These are phyloP conservation scores for Poeciliopsis paucimaculata DNA, from an alignment of 2,797 vertebrate species.

Conservation along the genomic window DNA sequence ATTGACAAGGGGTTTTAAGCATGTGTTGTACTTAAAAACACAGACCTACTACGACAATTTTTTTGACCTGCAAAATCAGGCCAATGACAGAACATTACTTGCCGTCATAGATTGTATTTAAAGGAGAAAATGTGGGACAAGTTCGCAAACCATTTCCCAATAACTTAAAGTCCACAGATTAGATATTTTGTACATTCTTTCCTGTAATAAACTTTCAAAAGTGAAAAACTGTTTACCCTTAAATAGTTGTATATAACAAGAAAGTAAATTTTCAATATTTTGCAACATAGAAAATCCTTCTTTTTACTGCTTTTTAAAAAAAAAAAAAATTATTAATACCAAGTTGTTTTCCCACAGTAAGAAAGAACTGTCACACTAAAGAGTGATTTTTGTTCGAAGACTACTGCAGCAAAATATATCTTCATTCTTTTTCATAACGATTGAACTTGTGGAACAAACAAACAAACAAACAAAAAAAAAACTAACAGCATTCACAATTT, in stretches of 20 bases:
- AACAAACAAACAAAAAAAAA: not conserved
- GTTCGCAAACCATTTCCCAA: not conserved
- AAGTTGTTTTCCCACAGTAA: not conserved
- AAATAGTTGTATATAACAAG: not conserved
- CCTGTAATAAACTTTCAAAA: not conserved
- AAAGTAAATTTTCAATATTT: not conserved
- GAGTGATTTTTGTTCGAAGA: not conserved
- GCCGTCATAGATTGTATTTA: not conserved
- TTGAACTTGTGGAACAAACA: not conserved
- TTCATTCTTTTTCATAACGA: not conserved
- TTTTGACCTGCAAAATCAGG: slow-evolving; percentile 29
- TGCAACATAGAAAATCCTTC: not conserved
- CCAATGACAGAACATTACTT: not conserved
- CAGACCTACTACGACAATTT: slow-evolving; percentile 9
- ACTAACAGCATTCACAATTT: not conserved
- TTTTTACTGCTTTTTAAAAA: not conserved
- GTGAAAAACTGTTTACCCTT: not conserved
- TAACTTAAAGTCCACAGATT: not conserved
- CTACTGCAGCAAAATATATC: slow-evolving; percentile 5
- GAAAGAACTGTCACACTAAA: not conserved
- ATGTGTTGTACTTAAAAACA: slow-evolving; percentile 44
- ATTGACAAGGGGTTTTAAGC: slow-evolving; percentile 46
- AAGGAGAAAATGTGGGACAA: not conserved
- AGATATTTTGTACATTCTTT: not conserved
- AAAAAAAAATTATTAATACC: too few relatives aligned